phyloP scores from a whole-genome alignment of 2,113 vertebrate species.

The human (Homo sapiens) region GRCh38 chr1:199279001-199279500 shows the following conservation, averaged over 20 bases:
- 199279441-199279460: background rate
- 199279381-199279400: background rate
- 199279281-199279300: background rate
- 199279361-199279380: background rate
- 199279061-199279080: background rate
- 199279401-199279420: background rate
- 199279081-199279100: background rate
- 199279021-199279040: background rate
- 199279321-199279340: background rate
- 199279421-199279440: background rate
- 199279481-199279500: background rate
- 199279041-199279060: background rate
- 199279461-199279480: background rate
- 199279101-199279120: background rate
- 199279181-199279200: too few species aligned
- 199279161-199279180: background rate
- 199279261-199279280: background rate
- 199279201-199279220: background rate
- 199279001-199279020: background rate
- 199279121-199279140: fast-evolving
- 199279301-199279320: background rate
- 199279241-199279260: background rate
- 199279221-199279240: background rate
- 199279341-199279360: background rate
- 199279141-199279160: background rate